Conservation (phyloP, 1,140 invertebrate species). For the Drosophila watanabei region DNA sequence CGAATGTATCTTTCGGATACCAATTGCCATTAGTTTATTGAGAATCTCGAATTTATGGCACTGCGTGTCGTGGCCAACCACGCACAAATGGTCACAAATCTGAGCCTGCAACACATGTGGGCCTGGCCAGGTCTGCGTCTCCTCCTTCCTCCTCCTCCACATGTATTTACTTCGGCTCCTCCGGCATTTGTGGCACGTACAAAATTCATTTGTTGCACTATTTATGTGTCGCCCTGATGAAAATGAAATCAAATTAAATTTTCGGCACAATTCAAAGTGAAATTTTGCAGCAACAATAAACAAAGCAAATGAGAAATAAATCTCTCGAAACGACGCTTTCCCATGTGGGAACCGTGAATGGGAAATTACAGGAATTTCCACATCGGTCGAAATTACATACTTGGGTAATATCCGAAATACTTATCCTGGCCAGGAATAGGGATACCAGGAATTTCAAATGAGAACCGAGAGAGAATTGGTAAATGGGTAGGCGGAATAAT, state of each 20-base stretch:
- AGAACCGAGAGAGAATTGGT: not conserved
- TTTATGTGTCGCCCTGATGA: constrained; percentile 72
- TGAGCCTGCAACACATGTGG: constrained; percentile 64
- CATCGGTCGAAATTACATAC: constrained; percentile 11
- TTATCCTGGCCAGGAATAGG: not conserved
- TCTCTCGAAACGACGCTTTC: constrained; percentile 21
- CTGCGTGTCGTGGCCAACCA: constrained; percentile 75
- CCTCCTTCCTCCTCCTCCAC: not conserved
- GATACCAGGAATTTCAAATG: constrained; percentile 5
- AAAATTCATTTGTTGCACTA: constrained; percentile 82
- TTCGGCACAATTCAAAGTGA: constrained; percentile 80
- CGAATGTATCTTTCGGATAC: constrained; percentile 77
- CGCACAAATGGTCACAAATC: constrained; percentile 82
- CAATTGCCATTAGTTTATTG: constrained; percentile 84
- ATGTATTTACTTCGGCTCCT: constrained; percentile 10
- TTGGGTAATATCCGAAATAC: constrained; percentile 27
- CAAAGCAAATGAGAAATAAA: constrained; percentile 44
- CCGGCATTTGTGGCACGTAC: constrained; percentile 80
- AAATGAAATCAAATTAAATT: constrained; percentile 84
- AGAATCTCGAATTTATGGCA: constrained; percentile 76
- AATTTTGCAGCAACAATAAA: constrained; percentile 46
- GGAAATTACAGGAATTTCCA: constrained; percentile 31
- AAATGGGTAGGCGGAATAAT: not conserved
- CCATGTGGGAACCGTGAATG: constrained; percentile 16
- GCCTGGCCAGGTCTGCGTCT: constrained; percentile 2